These are phyloP conservation scores for Ctenomys sociabilis DNA, from an alignment of 2,113 vertebrate genomes.

Conservation along the genomic window DNA sequence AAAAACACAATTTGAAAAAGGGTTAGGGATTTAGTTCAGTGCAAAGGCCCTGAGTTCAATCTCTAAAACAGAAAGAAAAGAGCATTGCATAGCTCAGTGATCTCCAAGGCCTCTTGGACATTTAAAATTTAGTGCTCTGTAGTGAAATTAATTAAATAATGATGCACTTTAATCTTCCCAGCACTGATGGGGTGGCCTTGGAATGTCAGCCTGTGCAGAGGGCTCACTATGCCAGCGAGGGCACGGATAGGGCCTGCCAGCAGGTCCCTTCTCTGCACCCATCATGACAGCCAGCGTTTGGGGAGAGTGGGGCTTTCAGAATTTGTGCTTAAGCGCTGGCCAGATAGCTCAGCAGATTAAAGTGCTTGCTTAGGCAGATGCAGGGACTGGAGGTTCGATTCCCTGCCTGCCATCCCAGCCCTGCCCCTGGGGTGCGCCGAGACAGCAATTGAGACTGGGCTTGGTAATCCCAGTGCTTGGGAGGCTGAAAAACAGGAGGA, in stretches of 20 bases:
- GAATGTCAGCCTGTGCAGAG: not conserved
- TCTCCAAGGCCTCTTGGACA: not conserved
- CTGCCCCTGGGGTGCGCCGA: too few relatives aligned
- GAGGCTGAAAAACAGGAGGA: too few relatives aligned
- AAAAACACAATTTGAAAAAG: not conserved
- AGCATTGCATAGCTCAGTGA: not conserved
- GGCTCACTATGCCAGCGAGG: not conserved
- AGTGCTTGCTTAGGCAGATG: too few relatives aligned
- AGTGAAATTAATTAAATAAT: constrained; percentile 43
- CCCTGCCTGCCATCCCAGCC: too few relatives aligned
- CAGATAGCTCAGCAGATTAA: too few relatives aligned
- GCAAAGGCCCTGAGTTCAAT: not conserved
- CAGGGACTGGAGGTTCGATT: too few relatives aligned
- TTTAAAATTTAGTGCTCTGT: constrained; percentile 1
- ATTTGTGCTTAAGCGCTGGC: not conserved
- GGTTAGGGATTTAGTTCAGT: not conserved
- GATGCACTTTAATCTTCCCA: not conserved
- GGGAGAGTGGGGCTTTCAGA: not conserved
- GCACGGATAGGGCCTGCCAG: not conserved
- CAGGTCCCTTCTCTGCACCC: not conserved
- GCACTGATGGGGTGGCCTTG: not conserved
- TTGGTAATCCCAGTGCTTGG: too few relatives aligned
- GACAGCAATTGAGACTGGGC: too few relatives aligned
- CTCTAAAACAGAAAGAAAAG: not conserved
- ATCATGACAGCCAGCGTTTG: not conserved